A percentile compares a stretch with the other conserved stretches of the same genome.
Evolutionary conservation across 1,140 invertebrate species (phyloP).

Genomic region (Trichogramma pretiosum): DNA sequence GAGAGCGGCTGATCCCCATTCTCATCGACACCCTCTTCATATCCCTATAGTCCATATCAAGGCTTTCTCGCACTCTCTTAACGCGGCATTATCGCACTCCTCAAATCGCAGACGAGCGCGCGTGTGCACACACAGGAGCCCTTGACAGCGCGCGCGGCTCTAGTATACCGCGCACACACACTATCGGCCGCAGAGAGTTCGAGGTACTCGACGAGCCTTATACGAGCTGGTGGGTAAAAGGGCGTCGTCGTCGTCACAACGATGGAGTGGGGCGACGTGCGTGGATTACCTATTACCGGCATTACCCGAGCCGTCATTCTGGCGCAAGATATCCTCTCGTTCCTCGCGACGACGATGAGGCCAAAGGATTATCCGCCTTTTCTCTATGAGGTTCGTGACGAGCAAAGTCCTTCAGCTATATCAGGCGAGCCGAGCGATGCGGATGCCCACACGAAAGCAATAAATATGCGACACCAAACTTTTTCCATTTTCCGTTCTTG

Average conservation of each 20-base stretch:
- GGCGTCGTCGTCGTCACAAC: too few relatives aligned
- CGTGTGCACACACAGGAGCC: background rate
- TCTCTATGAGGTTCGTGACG: conserved; percentile 13
- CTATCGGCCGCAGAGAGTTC: too few relatives aligned
- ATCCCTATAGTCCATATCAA: background rate
- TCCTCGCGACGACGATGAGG: too few relatives aligned
- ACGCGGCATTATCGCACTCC: background rate
- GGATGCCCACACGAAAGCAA: conserved; percentile 15
- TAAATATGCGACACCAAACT: conserved; percentile 7
- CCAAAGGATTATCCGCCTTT: conserved; percentile 13
- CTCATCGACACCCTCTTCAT: background rate
- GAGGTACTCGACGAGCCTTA: too few relatives aligned
- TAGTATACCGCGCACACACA: too few relatives aligned
- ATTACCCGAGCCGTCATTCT: conserved; percentile 6
- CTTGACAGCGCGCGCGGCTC: too few relatives aligned
- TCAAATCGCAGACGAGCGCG: conserved; percentile 1
- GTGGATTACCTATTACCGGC: conserved; percentile 12
- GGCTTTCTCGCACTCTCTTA: background rate
- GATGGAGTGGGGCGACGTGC: too few relatives aligned
- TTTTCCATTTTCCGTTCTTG: background rate
- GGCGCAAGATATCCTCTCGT: too few relatives aligned
- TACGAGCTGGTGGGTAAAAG: too few relatives aligned
- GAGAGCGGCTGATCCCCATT: too few relatives aligned
- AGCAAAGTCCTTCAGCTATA: background rate
- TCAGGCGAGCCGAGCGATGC: background rate